phyloP scores from a whole-genome alignment of 2,888 invertebrate species.

The Drosophila seclusa region DNA sequence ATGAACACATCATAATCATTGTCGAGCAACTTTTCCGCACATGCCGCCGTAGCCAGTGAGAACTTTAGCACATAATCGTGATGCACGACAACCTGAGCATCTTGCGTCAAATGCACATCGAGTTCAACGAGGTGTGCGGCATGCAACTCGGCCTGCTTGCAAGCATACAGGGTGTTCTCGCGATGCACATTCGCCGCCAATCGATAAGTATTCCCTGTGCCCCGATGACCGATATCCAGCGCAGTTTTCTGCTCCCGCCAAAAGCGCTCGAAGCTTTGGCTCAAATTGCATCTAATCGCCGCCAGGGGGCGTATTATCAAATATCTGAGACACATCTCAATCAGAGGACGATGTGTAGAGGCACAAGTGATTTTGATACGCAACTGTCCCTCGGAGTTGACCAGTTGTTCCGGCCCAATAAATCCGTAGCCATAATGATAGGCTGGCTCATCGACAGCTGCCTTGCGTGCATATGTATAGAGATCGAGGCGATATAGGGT shows the following conservation, averaged over 20 bases:
- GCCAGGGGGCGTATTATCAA: conserved; percentile 82
- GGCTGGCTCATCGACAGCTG: conserved; percentile 89
- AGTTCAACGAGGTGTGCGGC: conserved; percentile 99
- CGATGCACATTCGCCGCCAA: conserved; percentile 89
- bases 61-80: conserved; percentile 98
- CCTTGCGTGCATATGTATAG: conserved; percentile 89
- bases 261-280: conserved; percentile 90
- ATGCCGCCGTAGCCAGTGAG: conserved; percentile 88
- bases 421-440: conserved; percentile 95
- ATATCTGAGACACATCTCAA: conserved; percentile 88
- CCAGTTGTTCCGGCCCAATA: conserved; percentile 92
- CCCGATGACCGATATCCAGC: conserved; percentile 96
- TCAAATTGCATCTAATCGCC: conserved; percentile 36
- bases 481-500: conserved; percentile 93
- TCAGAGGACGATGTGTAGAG: conserved; percentile 93
- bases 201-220: conserved; percentile 95
- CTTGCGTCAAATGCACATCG: conserved; percentile 98
- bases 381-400: conserved; percentile 89
- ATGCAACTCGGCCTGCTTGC: conserved; percentile 93
- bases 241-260: conserved; percentile 93
- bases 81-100: conserved; percentile 94
- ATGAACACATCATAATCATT: conserved; percentile 91
- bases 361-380: conserved; percentile 93
- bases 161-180: conserved; percentile 97
- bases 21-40: conserved; percentile 87